Evolutionary conservation across 1,140 invertebrate species (phyloP).

Genomic region (Orchestia grillus): DNA sequence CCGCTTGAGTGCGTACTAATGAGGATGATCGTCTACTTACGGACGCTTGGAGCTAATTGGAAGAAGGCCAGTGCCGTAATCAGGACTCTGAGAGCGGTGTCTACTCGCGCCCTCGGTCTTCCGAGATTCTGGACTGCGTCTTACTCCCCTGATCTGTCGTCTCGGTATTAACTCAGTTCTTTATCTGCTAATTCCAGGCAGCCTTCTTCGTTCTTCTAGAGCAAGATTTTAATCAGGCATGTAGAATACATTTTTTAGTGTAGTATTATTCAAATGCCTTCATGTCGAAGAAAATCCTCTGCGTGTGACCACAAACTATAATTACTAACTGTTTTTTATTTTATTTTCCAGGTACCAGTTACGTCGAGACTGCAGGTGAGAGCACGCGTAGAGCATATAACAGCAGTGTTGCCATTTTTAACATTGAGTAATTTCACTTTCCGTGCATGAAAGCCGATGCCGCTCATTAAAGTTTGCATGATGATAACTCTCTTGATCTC

Average conservation of each 20-base stretch:
- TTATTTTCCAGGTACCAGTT: slow-evolving; percentile 18
- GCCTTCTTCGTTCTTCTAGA: not conserved
- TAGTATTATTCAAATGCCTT: not conserved
- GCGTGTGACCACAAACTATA: not conserved
- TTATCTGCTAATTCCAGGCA: not conserved
- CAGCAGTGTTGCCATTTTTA: not conserved
- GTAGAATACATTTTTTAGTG: not conserved
- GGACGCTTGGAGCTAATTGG: slow-evolving; percentile 14
- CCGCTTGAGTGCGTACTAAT: not conserved
- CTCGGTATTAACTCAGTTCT: not conserved
- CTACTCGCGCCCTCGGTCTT: not conserved
- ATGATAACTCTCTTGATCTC: not conserved
- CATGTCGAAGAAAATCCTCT: not conserved
- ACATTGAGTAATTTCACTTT: not conserved
- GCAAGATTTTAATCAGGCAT: not conserved
- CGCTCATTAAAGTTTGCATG: not conserved
- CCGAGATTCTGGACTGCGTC: not conserved
- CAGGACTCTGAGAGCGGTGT: not conserved
- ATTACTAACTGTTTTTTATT: too few species aligned
- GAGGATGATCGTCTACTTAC: not conserved
- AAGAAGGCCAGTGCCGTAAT: not conserved
- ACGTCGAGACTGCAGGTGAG: not conserved
- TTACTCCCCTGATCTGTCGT: not conserved
- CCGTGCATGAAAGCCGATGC: not conserved
- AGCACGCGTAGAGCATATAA: not conserved